Evolutionary conservation across 2,113 vertebrate species (phyloP).

Genomic region (Plotosus lineatus): DNA sequence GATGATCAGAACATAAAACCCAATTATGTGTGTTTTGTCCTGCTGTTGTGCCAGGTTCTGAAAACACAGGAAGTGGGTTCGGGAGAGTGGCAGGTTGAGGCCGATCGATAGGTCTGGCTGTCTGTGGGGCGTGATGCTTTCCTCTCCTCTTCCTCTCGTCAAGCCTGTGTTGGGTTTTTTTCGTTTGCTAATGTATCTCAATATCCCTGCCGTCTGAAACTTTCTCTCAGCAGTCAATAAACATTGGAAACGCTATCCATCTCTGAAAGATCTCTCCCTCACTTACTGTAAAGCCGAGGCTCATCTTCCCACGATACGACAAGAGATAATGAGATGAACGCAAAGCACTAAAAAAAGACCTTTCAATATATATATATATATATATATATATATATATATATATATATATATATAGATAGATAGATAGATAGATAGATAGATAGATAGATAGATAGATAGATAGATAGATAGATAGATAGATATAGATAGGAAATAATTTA

Average conservation of each 20-base stretch:
- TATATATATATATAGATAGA: neutral
- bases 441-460: neutral
- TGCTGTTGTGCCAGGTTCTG: conserved; percentile 67
- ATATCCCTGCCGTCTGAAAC: conserved; percentile 48
- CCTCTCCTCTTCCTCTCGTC: conserved; percentile 61
- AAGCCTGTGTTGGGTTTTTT: conserved; percentile 52
- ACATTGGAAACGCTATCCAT: conserved; percentile 75
- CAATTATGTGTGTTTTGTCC: conserved; percentile 56
- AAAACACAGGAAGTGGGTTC: conserved; percentile 71
- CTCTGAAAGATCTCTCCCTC: conserved; percentile 76
- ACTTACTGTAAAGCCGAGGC: conserved; percentile 75
- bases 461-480: neutral
- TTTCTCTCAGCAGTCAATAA: conserved; percentile 70
- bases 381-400: neutral
- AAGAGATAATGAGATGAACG: conserved; percentile 26
- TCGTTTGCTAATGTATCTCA: conserved; percentile 71
- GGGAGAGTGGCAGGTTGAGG: conserved; percentile 45
- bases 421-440: neutral
- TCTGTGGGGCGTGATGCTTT: conserved; percentile 55
- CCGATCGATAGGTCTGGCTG: conserved; percentile 63
- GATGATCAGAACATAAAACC: conserved; percentile 36
- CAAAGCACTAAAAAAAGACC: conserved; percentile 21
- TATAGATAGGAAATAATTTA: neutral
- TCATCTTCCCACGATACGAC: conserved; percentile 57
- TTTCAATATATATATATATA: neutral